phyloP scores from a whole-genome alignment of 2,888 invertebrate genomes.

The Hirtodrosophila trivittata region DNA sequence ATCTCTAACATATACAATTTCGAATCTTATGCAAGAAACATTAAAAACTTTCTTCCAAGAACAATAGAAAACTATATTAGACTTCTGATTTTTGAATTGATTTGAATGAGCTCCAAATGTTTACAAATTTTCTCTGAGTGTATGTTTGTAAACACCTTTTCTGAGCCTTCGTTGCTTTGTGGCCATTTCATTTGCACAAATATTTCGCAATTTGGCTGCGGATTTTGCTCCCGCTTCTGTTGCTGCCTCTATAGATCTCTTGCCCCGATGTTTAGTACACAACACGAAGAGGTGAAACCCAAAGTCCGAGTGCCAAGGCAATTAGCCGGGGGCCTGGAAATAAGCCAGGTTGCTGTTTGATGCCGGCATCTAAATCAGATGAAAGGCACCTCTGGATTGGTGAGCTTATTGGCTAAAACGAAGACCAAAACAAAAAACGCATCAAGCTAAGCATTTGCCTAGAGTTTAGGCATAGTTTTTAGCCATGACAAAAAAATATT shows the following conservation, averaged over 20 bases:
- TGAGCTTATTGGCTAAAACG: conserved; percentile 13
- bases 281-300: conserved; percentile 25
- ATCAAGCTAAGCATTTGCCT: conserved; percentile 26
- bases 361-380: conserved; percentile 42
- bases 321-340: conserved; percentile 51
- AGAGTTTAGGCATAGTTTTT: conserved; percentile 34
- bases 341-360: conserved; percentile 26
- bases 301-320: conserved; percentile 45
- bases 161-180: conserved; percentile 50
- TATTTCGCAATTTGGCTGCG: conserved; percentile 66
- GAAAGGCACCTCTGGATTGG: conserved; percentile 45
- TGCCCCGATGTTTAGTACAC: conserved; percentile 26
- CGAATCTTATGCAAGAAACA: too few relatives aligned
- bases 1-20: too few relatives aligned
- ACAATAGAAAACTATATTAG: too few relatives aligned
- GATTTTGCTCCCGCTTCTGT: conserved; percentile 20
- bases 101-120: neutral
- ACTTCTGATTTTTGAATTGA: too few relatives aligned
- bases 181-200: conserved; percentile 62
- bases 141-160: conserved; percentile 69
- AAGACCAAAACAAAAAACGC: conserved; percentile 1
- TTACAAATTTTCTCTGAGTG: conserved; percentile 2
- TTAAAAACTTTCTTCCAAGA: too few relatives aligned
- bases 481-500: conserved; percentile 10
- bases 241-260: conserved; percentile 30